These are phyloP conservation scores for Neotoma lepida DNA, from an alignment of 2,113 vertebrate species.

Conservation along the genomic window DNA sequence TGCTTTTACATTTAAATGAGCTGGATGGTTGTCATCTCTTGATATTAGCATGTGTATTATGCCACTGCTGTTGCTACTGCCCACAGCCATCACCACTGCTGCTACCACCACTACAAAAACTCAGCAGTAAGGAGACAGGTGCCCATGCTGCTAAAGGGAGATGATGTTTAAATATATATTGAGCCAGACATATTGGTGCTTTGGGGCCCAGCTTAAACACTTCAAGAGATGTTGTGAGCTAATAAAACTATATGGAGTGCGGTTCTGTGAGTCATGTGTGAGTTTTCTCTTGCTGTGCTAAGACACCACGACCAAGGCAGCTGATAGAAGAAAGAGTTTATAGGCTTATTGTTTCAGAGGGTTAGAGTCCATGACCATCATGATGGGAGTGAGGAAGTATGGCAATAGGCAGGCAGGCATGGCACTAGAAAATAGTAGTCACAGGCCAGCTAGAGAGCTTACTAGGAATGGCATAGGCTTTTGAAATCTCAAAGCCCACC, in stretches of 20 bases:
- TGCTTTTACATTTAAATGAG: background rate
- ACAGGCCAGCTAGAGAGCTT: background rate
- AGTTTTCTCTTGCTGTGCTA: background rate
- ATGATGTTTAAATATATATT: accelerated
- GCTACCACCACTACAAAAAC: background rate
- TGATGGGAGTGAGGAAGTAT: background rate
- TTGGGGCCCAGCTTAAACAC: background rate
- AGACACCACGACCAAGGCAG: background rate
- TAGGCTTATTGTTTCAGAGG: background rate
- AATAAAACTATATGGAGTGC: background rate
- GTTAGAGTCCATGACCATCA: background rate
- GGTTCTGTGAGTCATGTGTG: accelerated
- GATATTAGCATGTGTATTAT: accelerated
- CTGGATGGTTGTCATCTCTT: background rate
- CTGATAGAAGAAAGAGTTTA: background rate
- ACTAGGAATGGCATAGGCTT: background rate
- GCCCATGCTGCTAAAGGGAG: background rate
- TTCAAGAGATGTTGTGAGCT: background rate
- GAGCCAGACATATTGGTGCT: background rate
- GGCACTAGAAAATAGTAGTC: background rate
- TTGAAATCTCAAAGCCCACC: too few species aligned
- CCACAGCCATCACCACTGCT: background rate
- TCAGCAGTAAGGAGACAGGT: accelerated
- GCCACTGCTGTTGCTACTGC: background rate
- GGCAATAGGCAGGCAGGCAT: background rate